phyloP scores from a whole-genome alignment of 2,113 vertebrate genomes.

The Pelvicachromis taeniatus region DNA sequence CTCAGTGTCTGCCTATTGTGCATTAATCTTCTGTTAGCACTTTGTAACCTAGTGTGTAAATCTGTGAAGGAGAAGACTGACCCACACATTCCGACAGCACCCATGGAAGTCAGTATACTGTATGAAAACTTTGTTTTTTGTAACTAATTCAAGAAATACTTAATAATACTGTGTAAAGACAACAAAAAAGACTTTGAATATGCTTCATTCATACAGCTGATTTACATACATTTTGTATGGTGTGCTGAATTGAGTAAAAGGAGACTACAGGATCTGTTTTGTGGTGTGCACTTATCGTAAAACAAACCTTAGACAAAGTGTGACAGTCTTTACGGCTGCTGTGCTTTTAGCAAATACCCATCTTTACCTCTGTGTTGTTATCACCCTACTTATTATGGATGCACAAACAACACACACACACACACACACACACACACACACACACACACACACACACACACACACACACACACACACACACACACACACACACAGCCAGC shows the following conservation, averaged over 20 bases:
- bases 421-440: neutral
- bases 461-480: neutral
- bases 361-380: slow-evolving; percentile 39
- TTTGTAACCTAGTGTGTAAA: slow-evolving; percentile 7
- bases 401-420: neutral
- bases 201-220: neutral
- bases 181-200: neutral
- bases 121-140: neutral
- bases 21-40: slow-evolving; percentile 22
- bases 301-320: slow-evolving; percentile 22
- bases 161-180: neutral
- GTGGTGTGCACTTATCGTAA: slow-evolving; percentile 52
- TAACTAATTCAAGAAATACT: neutral
- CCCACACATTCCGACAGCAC: neutral
- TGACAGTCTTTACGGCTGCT: slow-evolving; percentile 40
- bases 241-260: neutral
- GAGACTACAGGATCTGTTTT: neutral
- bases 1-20: slow-evolving; percentile 10
- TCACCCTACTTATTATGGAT: slow-evolving; percentile 40
- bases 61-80: neutral
- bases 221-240: neutral
- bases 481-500: neutral
- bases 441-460: neutral
- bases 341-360: slow-evolving; percentile 49
- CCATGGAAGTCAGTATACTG: neutral